These are phyloP conservation scores for Pseudolycoriella hygida DNA, from an alignment of 2,888 invertebrate species.

Conservation along the genomic window DNA sequence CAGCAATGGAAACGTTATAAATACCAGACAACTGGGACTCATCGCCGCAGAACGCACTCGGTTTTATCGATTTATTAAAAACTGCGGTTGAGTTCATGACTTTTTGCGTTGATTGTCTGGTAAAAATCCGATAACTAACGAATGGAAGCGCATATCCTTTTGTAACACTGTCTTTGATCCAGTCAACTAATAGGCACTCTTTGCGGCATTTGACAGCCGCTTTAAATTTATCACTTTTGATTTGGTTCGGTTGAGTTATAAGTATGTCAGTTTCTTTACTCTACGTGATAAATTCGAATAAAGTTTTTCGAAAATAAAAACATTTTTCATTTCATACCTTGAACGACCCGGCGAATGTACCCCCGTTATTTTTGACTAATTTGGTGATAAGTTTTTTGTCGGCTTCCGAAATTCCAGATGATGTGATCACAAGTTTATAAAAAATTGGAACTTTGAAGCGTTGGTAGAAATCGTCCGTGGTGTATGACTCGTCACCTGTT, in stretches of 20 bases:
- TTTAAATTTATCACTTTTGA: constrained; percentile 23
- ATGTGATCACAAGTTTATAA: background rate
- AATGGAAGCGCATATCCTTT: constrained; percentile 43
- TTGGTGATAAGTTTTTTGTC: constrained; percentile 37
- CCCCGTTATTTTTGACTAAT: constrained; percentile 56
- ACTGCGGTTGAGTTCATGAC: background rate
- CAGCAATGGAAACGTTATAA: constrained; percentile 14
- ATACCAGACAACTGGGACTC: constrained; percentile 22
- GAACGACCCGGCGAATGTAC: constrained; percentile 34
- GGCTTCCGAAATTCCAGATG: constrained; percentile 11
- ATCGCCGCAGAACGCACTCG: constrained; percentile 15
- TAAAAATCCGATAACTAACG: constrained; percentile 23
- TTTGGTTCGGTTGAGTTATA: constrained; percentile 22
- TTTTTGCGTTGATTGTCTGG: background rate
- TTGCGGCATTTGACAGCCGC: constrained; percentile 26
- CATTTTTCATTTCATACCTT: too few relatives aligned
- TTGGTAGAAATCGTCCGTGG: background rate
- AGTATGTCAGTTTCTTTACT: constrained; percentile 18
- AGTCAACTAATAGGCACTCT: constrained; percentile 42
- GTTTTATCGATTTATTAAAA: background rate
- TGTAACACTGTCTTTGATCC: constrained; percentile 53
- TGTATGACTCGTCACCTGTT: constrained; percentile 25
- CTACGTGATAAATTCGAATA: too few relatives aligned
- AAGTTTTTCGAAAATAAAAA: too few relatives aligned
- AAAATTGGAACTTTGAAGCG: background rate